phyloP scores from a whole-genome alignment of 2,113 vertebrate species.

The Aythya baeri region DNA sequence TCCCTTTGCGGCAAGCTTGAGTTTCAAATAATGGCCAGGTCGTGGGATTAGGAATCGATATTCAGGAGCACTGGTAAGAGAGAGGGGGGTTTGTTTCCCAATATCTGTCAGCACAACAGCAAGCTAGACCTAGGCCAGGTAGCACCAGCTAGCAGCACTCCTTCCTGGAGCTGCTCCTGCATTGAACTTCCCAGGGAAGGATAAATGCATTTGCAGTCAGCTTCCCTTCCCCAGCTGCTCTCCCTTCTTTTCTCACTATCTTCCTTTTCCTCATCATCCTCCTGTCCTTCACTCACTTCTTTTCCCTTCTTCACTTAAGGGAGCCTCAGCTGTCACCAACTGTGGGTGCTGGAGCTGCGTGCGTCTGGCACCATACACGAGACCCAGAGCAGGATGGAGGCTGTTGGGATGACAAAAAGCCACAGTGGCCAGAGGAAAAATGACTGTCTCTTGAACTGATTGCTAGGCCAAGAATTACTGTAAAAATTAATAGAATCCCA shows the following conservation, averaged over 20 bases:
- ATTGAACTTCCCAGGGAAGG: neutral
- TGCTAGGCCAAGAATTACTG: neutral
- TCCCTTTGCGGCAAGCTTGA: conserved; percentile 19
- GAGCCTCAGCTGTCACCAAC: neutral
- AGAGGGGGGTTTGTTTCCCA: conserved; percentile 31
- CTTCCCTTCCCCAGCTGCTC: neutral
- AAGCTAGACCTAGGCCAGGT: conserved; percentile 40
- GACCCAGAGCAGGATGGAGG: neutral
- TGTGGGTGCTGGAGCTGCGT: neutral
- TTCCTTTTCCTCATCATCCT: neutral
- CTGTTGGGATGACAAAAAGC: neutral
- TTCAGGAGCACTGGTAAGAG: conserved; percentile 1
- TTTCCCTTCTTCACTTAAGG: neutral
- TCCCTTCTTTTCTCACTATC: neutral
- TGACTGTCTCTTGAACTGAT: neutral
- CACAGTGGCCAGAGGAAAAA: neutral
- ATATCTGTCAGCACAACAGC: neutral
- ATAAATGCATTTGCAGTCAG: neutral
- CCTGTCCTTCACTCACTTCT: neutral
- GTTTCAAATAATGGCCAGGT: conserved; percentile 65
- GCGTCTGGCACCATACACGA: neutral
- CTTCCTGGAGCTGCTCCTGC: neutral
- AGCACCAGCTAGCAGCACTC: conserved; percentile 39
- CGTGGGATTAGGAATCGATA: conserved; percentile 56
- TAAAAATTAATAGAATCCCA: neutral